Evolutionary conservation across 2,113 vertebrate species (phyloP), one percentile per base, ranked within the genome.

Genomic region (Columba janthina): DNA sequence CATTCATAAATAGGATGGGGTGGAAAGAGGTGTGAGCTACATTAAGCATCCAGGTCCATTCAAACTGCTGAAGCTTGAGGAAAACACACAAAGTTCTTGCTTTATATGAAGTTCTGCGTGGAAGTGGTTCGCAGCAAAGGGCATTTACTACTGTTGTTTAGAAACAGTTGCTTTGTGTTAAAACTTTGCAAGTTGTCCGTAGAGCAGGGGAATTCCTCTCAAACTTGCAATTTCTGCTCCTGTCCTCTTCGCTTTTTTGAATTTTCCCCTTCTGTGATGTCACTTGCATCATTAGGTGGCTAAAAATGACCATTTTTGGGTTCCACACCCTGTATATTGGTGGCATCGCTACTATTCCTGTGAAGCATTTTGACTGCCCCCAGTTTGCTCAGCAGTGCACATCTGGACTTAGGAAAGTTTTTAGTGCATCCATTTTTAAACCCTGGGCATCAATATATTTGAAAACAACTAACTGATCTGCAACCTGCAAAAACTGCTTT

Each of bases 121-220:
- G 79, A 92, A 88, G 83, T 9, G 46, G 29, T 28, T 89, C 17
- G 3, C 22, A 66, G n/a, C 44, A 42, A 34, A 19, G 2, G 9
- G 16, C 36, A 5, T 11, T 42, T 17, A 34, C 19, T 42, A 4
- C 29, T 18, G 2, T 6, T 22, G 0, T 22, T n/a, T 12, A 24
- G 25, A 54, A 42, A 22, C 25, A n/a, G 32, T 7, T 57, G 14
- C 2, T 84, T 24, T 2, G 2, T 11, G 14, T 25, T 8, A 6
- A 8, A 92, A 21, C 15, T 25, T 46, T 9, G 6, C 32, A 31
- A 24, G 26, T 5, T 36, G 20, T 4, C 56, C 65, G 60, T 10
- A 77, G 6, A 42, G 32, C 42, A 42, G 98, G 98, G 97, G 85
- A 95, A 95, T 93, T 98, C 96, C 94, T 97, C 70, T 67, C 74